phyloP scores from a whole-genome alignment of 2,888 invertebrate genomes.

The Aphidoletes aphidimyza region DNA sequence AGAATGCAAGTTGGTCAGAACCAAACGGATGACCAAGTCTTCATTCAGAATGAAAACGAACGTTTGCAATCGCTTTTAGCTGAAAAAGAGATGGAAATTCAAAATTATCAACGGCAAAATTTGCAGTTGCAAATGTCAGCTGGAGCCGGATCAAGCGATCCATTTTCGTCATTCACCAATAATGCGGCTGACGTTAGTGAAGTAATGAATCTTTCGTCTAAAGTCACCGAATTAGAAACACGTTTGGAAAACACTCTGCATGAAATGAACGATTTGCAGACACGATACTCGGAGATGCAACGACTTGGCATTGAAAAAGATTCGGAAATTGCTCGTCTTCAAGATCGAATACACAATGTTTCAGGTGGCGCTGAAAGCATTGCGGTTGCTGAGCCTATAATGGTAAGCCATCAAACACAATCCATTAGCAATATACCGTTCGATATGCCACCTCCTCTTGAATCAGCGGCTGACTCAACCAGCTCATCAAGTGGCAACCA shows the following conservation, averaged over 20 bases:
- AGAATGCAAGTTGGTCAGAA: conserved; percentile 65
- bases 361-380: not conserved
- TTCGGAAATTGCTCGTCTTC: conserved; percentile 13
- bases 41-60: conserved; percentile 70
- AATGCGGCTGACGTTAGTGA: not conserved
- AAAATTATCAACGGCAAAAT: conserved; percentile 64
- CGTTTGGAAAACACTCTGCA: not conserved
- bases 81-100: conserved; percentile 68
- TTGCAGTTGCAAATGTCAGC: conserved; percentile 63
- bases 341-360: not conserved
- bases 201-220: not conserved
- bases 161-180: conserved; percentile 52
- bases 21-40: conserved; percentile 67
- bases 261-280: conserved; percentile 4
- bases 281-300: conserved; percentile 9
- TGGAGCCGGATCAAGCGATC: conserved; percentile 57
- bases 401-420: conserved; percentile 20
- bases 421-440: not conserved
- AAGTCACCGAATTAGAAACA: not conserved
- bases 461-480: not conserved
- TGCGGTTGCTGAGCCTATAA: not conserved
- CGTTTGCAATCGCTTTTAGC: conserved; percentile 69
- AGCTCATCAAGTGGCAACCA: conserved; percentile 58
- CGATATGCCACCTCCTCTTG: not conserved
- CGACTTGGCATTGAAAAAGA: conserved; percentile 40